phyloP scores from a whole-genome alignment of 2,797 vertebrate genomes.

The Lacerta bilineata region DNA sequence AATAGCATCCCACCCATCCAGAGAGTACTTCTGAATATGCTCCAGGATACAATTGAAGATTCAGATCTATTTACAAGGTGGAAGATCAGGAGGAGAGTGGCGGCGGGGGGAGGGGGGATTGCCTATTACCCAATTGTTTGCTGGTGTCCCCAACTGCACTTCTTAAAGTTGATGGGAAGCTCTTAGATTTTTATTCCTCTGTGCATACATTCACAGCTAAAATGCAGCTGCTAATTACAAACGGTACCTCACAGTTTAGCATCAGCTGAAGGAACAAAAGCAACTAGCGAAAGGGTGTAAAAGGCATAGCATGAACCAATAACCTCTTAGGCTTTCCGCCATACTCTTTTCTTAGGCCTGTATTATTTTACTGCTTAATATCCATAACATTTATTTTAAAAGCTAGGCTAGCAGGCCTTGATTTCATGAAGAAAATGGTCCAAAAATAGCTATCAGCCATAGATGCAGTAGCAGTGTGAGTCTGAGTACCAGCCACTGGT shows the following conservation, averaged over 20 bases:
- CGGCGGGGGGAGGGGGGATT: not conserved
- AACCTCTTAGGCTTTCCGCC: not conserved
- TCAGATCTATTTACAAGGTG: not conserved
- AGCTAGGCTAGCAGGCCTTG: not conserved
- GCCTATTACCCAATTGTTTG: not conserved
- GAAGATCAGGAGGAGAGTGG: not conserved
- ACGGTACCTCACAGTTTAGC: not conserved
- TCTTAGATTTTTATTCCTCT: not conserved
- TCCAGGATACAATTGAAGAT: not conserved
- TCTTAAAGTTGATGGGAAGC: not conserved
- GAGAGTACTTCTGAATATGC: slow-evolving; percentile 21
- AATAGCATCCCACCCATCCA: slow-evolving; percentile 9
- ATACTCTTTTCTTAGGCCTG: not conserved
- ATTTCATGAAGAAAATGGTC: not conserved
- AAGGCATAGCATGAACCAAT: slow-evolving; percentile 12
- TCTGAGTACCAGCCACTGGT: not conserved
- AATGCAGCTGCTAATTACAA: slow-evolving; percentile 18
- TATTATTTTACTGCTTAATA: slow-evolving; percentile 15
- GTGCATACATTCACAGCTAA: slow-evolving; percentile 7
- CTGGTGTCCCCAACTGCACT: not conserved
- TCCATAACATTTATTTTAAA: not conserved
- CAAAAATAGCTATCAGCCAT: not conserved
- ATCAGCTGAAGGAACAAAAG: not conserved
- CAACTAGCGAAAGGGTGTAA: not conserved
- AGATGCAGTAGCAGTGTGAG: not conserved